These are phyloP conservation scores for Drosophila fulvimacula DNA, from an alignment of 2,888 invertebrate species.

Conservation along the genomic window DNA sequence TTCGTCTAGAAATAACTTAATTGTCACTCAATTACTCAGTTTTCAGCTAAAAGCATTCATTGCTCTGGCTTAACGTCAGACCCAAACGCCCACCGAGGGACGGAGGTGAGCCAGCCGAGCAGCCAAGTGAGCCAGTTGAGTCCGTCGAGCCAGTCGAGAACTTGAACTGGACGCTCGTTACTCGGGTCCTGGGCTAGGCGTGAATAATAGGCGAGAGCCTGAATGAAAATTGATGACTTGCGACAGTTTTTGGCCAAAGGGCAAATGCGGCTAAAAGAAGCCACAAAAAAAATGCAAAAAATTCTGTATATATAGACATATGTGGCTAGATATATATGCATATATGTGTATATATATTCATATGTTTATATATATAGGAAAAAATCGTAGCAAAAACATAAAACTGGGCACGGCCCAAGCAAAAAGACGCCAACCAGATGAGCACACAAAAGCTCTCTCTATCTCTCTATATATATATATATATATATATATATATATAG, in stretches of 20 bases:
- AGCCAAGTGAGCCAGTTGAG: neutral
- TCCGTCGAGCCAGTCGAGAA: neutral
- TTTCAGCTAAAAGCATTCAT: slow-evolving; percentile 82
- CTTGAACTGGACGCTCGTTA: slow-evolving; percentile 41
- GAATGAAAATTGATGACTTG: slow-evolving; percentile 81
- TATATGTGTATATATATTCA: slow-evolving; percentile 1
- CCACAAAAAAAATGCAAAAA: slow-evolving; percentile 33
- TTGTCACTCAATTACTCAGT: slow-evolving; percentile 84
- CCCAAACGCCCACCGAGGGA: slow-evolving; percentile 32
- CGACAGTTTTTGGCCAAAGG: slow-evolving; percentile 82
- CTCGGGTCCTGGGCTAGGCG: slow-evolving; percentile 53
- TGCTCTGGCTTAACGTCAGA: slow-evolving; percentile 71
- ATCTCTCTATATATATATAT: neutral
- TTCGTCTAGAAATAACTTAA: slow-evolving; percentile 83
- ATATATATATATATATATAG: neutral
- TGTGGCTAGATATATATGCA: neutral
- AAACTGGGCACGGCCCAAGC: slow-evolving; percentile 46
- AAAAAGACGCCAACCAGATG: slow-evolving; percentile 2
- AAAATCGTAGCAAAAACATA: slow-evolving; percentile 1
- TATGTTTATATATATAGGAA: slow-evolving; percentile 5
- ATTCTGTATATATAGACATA: neutral
- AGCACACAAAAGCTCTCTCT: slow-evolving; percentile 10
- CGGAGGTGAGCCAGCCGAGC: neutral
- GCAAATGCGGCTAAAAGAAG: slow-evolving; percentile 61
- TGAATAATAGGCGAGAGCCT: slow-evolving; percentile 72